Conservation (phyloP, 2,888 invertebrate genomes). For the Carabus problematicus region DNA sequence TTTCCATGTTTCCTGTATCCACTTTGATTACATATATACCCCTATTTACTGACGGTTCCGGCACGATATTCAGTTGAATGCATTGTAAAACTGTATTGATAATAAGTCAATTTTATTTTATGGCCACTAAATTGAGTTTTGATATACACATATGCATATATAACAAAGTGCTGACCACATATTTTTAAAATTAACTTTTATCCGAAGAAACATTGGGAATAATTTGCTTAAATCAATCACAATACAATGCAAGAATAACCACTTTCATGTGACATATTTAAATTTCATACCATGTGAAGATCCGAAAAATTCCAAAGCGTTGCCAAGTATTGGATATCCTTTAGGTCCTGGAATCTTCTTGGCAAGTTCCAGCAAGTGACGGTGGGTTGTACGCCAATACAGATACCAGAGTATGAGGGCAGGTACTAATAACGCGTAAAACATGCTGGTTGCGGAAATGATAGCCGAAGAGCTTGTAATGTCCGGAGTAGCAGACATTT, state of each 20-base stretch:
- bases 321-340: conserved; percentile 48
- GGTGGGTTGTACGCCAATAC: conserved; percentile 16
- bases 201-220: background rate
- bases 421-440: conserved; percentile 14
- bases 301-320: conserved; percentile 35
- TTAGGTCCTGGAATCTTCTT: conserved; percentile 49
- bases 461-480: background rate
- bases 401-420: conserved; percentile 11
- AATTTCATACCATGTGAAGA: conserved; percentile 13
- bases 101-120: too few relatives aligned
- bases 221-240: background rate
- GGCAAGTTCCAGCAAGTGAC: conserved; percentile 40
- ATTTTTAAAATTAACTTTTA: too few relatives aligned
- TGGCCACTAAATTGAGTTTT: too few relatives aligned
- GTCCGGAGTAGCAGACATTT: conserved; percentile 21
- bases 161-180: too few relatives aligned
- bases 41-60: too few relatives aligned
- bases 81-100: too few relatives aligned
- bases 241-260: background rate
- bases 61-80: too few relatives aligned
- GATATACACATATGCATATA: too few relatives aligned
- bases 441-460: conserved; percentile 8
- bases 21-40: too few relatives aligned
- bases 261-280: background rate
- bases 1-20: too few relatives aligned